phyloP scores from a whole-genome alignment of 2,113 vertebrate species.

The Anolis carolinensis region DNA sequence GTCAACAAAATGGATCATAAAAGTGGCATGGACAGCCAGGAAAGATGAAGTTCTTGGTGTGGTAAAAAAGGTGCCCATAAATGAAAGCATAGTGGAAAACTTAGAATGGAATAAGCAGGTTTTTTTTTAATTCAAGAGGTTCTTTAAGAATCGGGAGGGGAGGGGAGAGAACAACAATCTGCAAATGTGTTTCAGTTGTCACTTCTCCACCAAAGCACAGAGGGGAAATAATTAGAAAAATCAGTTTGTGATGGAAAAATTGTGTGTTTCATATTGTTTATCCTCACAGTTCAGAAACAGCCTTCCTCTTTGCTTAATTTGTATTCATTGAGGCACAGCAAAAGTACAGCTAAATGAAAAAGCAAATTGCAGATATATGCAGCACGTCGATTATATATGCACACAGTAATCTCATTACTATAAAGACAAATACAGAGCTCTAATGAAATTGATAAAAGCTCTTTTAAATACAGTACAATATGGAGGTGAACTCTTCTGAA shows the following conservation, averaged over 20 bases:
- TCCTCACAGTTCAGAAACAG: slow-evolving; percentile 1
- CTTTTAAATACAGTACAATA: slow-evolving; percentile 1
- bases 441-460: slow-evolving; percentile 30
- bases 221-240: slow-evolving; percentile 6
- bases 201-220: background rate
- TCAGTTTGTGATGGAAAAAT: background rate
- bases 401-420: slow-evolving; percentile 32
- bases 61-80: background rate
- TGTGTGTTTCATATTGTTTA: slow-evolving; percentile 21
- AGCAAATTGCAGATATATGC: slow-evolving; percentile 25
- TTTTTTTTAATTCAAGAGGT: background rate
- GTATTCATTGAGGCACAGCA: slow-evolving; percentile 5
- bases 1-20: background rate
- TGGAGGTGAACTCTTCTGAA: background rate
- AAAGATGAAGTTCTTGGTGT: background rate
- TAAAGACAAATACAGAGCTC: slow-evolving; percentile 24
- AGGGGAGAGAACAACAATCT: background rate
- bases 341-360: slow-evolving; percentile 28
- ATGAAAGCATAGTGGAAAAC: background rate
- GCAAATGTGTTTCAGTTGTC: background rate
- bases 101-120: background rate
- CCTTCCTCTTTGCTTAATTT: slow-evolving; percentile 20
- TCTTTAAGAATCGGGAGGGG: background rate
- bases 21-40: background rate
- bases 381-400: slow-evolving; percentile 29